Evolutionary conservation across 2,888 invertebrate genomes (phyloP).

Genomic region (Andrena marginata): DNA sequence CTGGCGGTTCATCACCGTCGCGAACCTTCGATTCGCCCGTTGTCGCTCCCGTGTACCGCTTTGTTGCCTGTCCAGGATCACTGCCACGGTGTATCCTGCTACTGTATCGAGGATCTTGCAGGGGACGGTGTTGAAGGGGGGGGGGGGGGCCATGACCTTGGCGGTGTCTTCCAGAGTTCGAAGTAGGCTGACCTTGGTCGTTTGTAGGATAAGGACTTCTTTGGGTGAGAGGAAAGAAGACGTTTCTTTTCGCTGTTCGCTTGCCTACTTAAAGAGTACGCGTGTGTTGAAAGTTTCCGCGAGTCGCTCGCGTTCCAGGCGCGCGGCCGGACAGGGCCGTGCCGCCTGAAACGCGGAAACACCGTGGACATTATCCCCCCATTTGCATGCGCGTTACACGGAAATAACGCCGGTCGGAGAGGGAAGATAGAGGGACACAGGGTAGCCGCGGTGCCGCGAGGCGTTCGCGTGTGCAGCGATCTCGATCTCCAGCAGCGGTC

Average conservation of each 20-base stretch:
- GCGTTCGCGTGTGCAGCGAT: slow-evolving; percentile 37
- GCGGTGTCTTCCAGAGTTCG: too few relatives aligned
- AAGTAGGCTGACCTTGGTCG: too few relatives aligned
- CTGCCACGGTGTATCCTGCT: slow-evolving; percentile 6
- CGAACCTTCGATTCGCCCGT: slow-evolving; percentile 43
- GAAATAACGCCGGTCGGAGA: slow-evolving; percentile 40
- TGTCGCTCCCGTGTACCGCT: slow-evolving; percentile 35
- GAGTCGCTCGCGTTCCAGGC: background rate
- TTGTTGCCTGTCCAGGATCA: slow-evolving; percentile 30
- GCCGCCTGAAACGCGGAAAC: slow-evolving; percentile 43
- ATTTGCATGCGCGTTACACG: slow-evolving; percentile 38
- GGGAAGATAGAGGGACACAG: background rate
- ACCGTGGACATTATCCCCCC: slow-evolving; percentile 6
- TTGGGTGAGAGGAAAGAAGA: too few relatives aligned
- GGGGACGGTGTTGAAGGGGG: background rate
- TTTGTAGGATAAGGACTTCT: too few relatives aligned
- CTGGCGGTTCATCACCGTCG: slow-evolving; percentile 1
- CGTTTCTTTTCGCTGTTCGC: too few relatives aligned
- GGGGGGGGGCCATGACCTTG: background rate
- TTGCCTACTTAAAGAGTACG: too few relatives aligned
- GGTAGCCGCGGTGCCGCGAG: slow-evolving; percentile 4
- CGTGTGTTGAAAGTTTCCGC: background rate
- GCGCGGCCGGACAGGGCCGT: background rate
- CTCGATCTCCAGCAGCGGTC: slow-evolving; percentile 45
- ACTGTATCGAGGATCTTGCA: background rate